A percentile compares a stretch with the other conserved stretches of the same genome.
phyloP scores from a whole-genome alignment of 2,797 vertebrate genomes.

The Sciaenops ocellatus region DNA sequence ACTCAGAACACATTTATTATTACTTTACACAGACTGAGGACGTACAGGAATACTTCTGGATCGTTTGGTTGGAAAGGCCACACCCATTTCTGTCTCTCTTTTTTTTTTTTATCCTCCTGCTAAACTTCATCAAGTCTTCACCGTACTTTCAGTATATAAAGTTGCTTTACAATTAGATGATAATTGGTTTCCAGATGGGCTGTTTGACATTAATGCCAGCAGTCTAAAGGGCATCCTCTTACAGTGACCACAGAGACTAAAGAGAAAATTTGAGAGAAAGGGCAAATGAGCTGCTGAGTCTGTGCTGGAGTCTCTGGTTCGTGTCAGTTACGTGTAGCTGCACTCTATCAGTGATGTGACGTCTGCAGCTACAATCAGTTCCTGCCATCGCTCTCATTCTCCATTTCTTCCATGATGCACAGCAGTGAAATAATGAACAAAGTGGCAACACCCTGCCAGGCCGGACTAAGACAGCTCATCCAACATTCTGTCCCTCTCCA shows the following conservation, averaged over 20 bases:
- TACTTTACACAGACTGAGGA: neutral
- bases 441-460: constrained; percentile 25
- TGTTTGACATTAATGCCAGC: constrained; percentile 34
- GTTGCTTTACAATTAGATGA: neutral
- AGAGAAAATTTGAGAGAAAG: constrained; percentile 18
- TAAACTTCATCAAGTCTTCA: neutral
- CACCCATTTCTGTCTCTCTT: constrained; percentile 1
- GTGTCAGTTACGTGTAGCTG: constrained; percentile 46
- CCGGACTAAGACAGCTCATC: constrained; percentile 28
- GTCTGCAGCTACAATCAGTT: constrained; percentile 21
- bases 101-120: neutral
- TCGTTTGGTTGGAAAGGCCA: neutral
- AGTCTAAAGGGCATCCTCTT: constrained; percentile 23
- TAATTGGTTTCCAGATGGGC: constrained; percentile 28
- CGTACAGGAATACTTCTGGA: neutral
- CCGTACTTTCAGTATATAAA: neutral
- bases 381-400: constrained; percentile 34
- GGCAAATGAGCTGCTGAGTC: constrained; percentile 39
- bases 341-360: constrained; percentile 43
- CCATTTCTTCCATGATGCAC: constrained; percentile 40
- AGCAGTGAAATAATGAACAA: constrained; percentile 46
- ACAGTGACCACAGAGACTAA: constrained; percentile 10
- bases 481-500: constrained; percentile 1
- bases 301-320: constrained; percentile 51
- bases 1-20: too few relatives aligned